phyloP scores from a whole-genome alignment of 30 jellyfish, hydroid and myxozoan genomes.

The Aurelia sp. region DNA sequence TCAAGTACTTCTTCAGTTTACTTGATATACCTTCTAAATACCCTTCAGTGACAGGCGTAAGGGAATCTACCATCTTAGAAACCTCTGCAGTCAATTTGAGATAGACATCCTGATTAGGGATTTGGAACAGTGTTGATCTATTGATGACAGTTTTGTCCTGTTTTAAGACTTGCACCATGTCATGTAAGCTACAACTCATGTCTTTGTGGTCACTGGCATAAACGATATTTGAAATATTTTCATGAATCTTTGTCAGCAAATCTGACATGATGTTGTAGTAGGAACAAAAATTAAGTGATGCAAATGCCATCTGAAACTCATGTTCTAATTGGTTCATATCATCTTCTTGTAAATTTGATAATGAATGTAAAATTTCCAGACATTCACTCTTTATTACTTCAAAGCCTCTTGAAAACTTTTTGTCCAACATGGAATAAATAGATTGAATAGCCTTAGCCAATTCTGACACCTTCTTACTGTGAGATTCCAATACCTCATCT shows the following conservation, averaged over 20 bases:
- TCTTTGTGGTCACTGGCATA: background rate
- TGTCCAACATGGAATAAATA: slow-evolving; percentile 15
- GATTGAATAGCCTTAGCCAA: background rate
- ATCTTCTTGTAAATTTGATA: slow-evolving; percentile 44
- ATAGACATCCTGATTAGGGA: slow-evolving; percentile 35
- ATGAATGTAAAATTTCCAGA: slow-evolving; percentile 49
- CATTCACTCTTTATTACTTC: slow-evolving; percentile 31
- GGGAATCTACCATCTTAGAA: background rate
- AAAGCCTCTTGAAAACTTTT: slow-evolving; percentile 10
- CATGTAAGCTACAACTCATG: slow-evolving; percentile 54
- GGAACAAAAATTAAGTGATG: slow-evolving; percentile 34
- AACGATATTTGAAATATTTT: background rate
- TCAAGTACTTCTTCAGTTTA: slow-evolving; percentile 5
- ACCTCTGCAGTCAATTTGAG: slow-evolving; percentile 19
- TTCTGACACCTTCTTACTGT: background rate
- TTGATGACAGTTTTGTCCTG: slow-evolving; percentile 52
- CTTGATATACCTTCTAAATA: slow-evolving; percentile 5
- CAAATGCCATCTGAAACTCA: slow-evolving; percentile 54
- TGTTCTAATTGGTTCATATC: slow-evolving; percentile 62
- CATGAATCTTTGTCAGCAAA: slow-evolving; percentile 16
- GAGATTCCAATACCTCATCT: background rate
- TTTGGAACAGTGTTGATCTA: slow-evolving; percentile 20
- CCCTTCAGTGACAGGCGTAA: slow-evolving; percentile 8
- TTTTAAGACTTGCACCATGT: slow-evolving; percentile 49
- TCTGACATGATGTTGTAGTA: slow-evolving; percentile 25